Conservation (phyloP, 1,140 invertebrate species). For the Himalopsyche phryganea region DNA sequence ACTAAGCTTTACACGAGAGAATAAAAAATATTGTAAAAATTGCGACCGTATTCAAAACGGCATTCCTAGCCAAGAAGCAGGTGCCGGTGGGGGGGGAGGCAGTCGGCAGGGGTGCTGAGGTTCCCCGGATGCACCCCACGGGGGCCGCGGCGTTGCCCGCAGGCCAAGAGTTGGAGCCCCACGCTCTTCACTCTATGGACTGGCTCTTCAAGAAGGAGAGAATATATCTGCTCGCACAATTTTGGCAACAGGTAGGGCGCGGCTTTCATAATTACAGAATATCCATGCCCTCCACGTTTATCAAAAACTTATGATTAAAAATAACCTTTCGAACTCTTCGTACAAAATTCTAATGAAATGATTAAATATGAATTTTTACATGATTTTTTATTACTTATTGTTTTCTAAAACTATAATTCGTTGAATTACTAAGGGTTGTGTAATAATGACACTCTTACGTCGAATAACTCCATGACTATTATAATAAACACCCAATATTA, state of each 20-base stretch:
- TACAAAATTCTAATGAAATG: too few relatives aligned
- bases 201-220: conserved; percentile 92
- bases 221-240: conserved; percentile 86
- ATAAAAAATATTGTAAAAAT: conserved; percentile 1
- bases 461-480: too few relatives aligned
- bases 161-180: conserved; percentile 68
- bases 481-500: too few relatives aligned
- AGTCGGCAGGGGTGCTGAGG: conserved; percentile 24
- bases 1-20: background rate
- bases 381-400: too few relatives aligned
- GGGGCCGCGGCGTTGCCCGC: conserved; percentile 73
- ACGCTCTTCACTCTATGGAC: conserved; percentile 88
- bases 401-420: too few relatives aligned
- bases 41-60: conserved; percentile 24
- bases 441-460: too few relatives aligned
- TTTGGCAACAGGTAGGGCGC: conserved; percentile 86
- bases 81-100: conserved; percentile 19
- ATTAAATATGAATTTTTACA: too few relatives aligned
- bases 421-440: too few relatives aligned
- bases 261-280: too few relatives aligned
- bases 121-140: conserved; percentile 66
- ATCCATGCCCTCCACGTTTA: too few relatives aligned
- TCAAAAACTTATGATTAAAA: too few relatives aligned
- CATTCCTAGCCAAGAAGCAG: conserved; percentile 26
- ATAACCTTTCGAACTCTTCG: too few relatives aligned